These are phyloP conservation scores for Tenthredo mesomela DNA, from an alignment of 2,888 invertebrate genomes.

Conservation along the genomic window DNA sequence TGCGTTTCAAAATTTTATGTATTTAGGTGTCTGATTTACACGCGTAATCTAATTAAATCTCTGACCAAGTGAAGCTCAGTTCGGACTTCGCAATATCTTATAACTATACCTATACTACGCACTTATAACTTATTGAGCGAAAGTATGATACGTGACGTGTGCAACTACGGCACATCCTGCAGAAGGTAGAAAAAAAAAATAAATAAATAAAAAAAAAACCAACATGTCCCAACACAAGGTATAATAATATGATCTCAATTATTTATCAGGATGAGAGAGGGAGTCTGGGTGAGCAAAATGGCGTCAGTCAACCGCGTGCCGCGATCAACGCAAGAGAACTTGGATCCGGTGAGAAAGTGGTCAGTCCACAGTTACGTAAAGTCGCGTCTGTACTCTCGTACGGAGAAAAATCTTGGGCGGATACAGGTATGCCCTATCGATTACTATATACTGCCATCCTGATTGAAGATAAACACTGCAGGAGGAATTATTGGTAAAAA, in stretches of 20 bases:
- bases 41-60: slow-evolving; percentile 23
- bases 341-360: slow-evolving; percentile 52
- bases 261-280: slow-evolving; percentile 10
- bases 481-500: background rate
- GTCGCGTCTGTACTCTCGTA: slow-evolving; percentile 29
- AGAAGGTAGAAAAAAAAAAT: background rate
- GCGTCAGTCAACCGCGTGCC: slow-evolving; percentile 41
- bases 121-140: background rate
- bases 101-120: background rate
- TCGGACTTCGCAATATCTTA: background rate
- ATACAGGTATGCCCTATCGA: background rate
- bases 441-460: background rate
- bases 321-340: slow-evolving; percentile 21
- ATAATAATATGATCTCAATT: slow-evolving; percentile 43
- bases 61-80: background rate
- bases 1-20: background rate
- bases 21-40: background rate
- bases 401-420: slow-evolving; percentile 23
- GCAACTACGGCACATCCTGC: slow-evolving; percentile 18
- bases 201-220: background rate
- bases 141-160: slow-evolving; percentile 17
- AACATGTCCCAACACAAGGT: background rate
- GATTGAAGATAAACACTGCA: background rate
- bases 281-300: slow-evolving; percentile 4
- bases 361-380: slow-evolving; percentile 49